Percentiles rank a stretch among this genome's conserved stretches.
Conservation (phyloP, 2,113 vertebrate genomes). For the Syrrhaptes paradoxus region DNA sequence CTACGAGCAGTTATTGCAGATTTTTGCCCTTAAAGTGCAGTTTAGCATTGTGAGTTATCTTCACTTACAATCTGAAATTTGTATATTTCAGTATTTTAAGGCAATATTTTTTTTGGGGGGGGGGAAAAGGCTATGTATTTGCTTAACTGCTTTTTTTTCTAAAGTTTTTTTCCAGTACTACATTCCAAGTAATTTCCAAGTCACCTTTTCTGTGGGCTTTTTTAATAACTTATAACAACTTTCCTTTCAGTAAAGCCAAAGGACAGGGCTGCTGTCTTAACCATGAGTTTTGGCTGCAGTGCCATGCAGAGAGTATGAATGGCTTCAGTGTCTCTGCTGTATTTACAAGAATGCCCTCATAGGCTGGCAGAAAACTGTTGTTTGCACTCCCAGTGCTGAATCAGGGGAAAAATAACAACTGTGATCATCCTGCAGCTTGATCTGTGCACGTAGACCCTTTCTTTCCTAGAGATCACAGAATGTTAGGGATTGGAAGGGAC, state of each 20-base stretch:
- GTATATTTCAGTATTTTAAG: not conserved
- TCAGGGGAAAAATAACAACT: not conserved
- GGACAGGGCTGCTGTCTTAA: conserved; percentile 30
- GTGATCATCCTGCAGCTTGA: not conserved
- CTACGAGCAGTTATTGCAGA: not conserved
- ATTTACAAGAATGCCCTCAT: conserved; percentile 24
- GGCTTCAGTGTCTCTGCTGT: conserved; percentile 43
- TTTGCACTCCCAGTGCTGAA: conserved; percentile 28
- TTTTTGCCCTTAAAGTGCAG: not conserved
- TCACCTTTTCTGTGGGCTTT: not conserved
- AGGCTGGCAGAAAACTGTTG: conserved; percentile 31
- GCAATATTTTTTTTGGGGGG: not conserved
- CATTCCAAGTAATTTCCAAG: not conserved
- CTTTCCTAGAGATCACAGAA: not conserved
- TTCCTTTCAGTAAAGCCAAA: conserved; percentile 1
- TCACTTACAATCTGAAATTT: not conserved
- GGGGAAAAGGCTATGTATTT: not conserved
- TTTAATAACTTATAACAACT: not conserved
- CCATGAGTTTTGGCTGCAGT: conserved; percentile 22
- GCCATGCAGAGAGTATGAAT: conserved; percentile 12
- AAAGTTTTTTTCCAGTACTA: not conserved
- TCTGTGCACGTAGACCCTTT: not conserved
- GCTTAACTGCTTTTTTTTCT: not conserved
- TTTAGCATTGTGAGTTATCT: not conserved
- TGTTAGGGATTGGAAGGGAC: too few relatives aligned